phyloP scores from a whole-genome alignment of 2,113 vertebrate species.

The Phaethornis superciliosus region DNA sequence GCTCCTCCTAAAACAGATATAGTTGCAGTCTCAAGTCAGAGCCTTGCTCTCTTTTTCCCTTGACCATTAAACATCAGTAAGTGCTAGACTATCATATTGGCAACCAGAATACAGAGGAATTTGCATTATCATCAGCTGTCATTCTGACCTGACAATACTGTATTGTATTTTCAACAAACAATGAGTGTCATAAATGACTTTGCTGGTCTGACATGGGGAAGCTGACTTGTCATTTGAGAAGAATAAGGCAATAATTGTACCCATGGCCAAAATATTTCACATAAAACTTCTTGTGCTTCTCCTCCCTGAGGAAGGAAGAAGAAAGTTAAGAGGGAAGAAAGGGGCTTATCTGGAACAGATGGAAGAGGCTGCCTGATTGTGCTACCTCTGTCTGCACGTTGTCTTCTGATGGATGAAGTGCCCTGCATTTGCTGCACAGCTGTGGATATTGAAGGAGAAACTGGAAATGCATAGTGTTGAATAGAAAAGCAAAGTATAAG shows the following conservation, averaged over 20 bases:
- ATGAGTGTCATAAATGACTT: slow-evolving; percentile 45
- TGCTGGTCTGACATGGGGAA: slow-evolving; percentile 18
- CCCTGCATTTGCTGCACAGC: slow-evolving; percentile 2
- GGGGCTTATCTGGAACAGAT: not conserved
- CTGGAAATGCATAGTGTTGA: not conserved
- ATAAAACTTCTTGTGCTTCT: not conserved
- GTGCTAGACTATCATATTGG: not conserved
- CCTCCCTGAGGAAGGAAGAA: not conserved
- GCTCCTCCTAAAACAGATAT: not conserved
- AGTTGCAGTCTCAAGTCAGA: not conserved
- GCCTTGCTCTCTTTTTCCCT: not conserved
- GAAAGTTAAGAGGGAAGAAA: not conserved
- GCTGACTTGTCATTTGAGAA: slow-evolving; percentile 35
- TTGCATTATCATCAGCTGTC: slow-evolving; percentile 22
- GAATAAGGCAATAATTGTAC: not conserved
- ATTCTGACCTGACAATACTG: slow-evolving; percentile 46
- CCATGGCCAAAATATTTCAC: slow-evolving; percentile 28
- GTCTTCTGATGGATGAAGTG: slow-evolving; percentile 15
- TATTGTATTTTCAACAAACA: slow-evolving; percentile 49
- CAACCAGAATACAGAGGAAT: slow-evolving; percentile 3
- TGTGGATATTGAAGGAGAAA: not conserved
- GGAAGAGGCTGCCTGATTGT: slow-evolving; percentile 11
- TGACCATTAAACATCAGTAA: not conserved
- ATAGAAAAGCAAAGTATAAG: slow-evolving; percentile 19
- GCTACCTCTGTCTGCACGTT: not conserved